Base-by-base conservation (phyloP, 2,888 invertebrate genomes). In the Resseliella maxima region DNA sequence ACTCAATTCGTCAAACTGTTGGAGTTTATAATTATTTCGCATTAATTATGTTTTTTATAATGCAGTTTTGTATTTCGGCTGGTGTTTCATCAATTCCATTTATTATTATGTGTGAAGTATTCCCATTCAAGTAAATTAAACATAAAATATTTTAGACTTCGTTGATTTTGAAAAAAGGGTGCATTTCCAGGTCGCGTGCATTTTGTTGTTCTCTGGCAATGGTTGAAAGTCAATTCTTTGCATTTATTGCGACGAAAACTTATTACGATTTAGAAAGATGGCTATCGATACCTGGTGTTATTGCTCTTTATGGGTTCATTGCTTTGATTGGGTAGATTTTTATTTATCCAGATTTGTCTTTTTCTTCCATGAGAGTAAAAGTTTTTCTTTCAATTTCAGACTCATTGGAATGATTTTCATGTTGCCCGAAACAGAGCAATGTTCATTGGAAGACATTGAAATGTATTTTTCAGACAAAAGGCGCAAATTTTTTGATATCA, bases 21-120 rank as follows among this genome's bases (percentile, higher is more conserved):
- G 72, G 72, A 12, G 15, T 10, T n/a, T 72, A 35, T 3, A 72
- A 72, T 72, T 72, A 72, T 72, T 72, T 72, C 15, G 72, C 72
- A 18, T 36, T 72, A 15, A 35, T 21, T n/a, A 72, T 72, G 72
- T 72, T 72, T 72, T 31, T 72, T 5, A 31, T 35, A 3, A 72
- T 72, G 72, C 35, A 72, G 3, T 72, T 72, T 72, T 72, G 31
- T 18, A 18, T 72, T 15, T 72, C 72, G 15, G 35, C 35, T 72
- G 72, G 72, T 3, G 35, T 72, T 18, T 72, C 72, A 72, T 35
- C 35, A 1, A 72, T 72, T 72, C 72, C 72, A 35, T 72, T 35
- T 15, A 15, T 72, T 31, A 6, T 72, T 2, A 31, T 35, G 10
- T 6, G 15, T 5, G 72, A 72, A n/a, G 35, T 72, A 15, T 72